A percentile compares a stretch with the other conserved stretches of the same genome.
phyloP scores from a whole-genome alignment of 2,797 vertebrate genomes.

The Enteromius unitaeniatus region DNA sequence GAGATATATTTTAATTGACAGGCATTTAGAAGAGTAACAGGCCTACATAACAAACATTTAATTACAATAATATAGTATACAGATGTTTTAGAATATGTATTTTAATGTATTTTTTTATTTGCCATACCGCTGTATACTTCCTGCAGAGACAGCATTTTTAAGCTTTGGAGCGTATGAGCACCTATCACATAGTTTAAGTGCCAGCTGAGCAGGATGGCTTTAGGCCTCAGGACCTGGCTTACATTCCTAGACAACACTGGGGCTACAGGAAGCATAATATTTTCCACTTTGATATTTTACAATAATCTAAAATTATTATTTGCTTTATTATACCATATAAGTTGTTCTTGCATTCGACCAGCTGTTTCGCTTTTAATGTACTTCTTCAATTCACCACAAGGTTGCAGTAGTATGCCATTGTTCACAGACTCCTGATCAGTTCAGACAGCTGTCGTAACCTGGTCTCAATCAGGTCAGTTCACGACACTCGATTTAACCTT shows the following conservation, averaged over 20 bases:
- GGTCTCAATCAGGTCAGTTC: neutral
- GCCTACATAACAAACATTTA: neutral
- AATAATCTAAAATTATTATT: neutral
- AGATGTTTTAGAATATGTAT: neutral
- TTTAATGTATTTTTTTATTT: neutral
- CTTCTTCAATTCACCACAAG: conserved; percentile 24
- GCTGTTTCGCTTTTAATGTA: neutral
- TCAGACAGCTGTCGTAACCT: neutral
- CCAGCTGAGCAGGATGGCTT: neutral
- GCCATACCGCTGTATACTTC: neutral
- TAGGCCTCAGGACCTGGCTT: neutral
- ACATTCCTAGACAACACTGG: neutral
- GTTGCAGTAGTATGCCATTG: neutral
- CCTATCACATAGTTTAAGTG: neutral
- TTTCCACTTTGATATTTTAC: neutral
- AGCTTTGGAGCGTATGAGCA: neutral
- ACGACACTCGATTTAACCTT: conserved; percentile 17
- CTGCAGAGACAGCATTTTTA: neutral
- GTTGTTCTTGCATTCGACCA: neutral
- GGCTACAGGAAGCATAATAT: neutral
- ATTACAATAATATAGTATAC: neutral
- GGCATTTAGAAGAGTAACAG: neutral
- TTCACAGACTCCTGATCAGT: neutral
- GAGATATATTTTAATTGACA: neutral
- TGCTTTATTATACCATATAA: neutral